Evolutionary conservation across 2,113 vertebrate genomes (phyloP).

Genomic region (Esox niger): DNA sequence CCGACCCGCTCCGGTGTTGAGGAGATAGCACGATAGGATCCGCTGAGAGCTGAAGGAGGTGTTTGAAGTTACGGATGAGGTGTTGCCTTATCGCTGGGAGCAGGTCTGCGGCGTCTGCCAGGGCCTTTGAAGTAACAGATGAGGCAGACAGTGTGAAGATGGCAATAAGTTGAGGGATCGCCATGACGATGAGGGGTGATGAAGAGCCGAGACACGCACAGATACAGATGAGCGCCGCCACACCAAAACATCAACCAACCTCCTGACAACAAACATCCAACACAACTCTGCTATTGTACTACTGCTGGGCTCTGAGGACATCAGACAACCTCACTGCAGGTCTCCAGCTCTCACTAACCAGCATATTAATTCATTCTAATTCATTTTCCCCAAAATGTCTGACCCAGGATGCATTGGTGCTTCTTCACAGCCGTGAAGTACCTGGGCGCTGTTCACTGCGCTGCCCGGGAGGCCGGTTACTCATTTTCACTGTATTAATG

Average conservation of each 20-base stretch:
- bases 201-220: constrained; percentile 5
- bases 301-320: background rate
- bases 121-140: constrained; percentile 42
- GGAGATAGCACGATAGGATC: constrained; percentile 28
- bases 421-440: too few species aligned
- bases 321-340: background rate
- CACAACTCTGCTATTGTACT: background rate
- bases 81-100: constrained; percentile 45
- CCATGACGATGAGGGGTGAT: constrained; percentile 11
- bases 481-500: too few species aligned
- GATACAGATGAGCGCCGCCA: constrained; percentile 23
- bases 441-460: too few species aligned
- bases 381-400: too few species aligned
- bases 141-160: constrained; percentile 32
- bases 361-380: too few species aligned
- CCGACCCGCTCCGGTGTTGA: constrained; percentile 20
- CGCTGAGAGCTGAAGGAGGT: constrained; percentile 19
- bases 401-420: too few species aligned
- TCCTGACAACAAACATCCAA: constrained; percentile 19
- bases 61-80: constrained; percentile 43
- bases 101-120: constrained; percentile 12
- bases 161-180: constrained; percentile 28
- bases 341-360: too few species aligned
- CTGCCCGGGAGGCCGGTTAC: too few species aligned
- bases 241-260: constrained; percentile 33